Conservation (phyloP, 2,113 vertebrate genomes). For the Capricornis sumatraensis region DNA sequence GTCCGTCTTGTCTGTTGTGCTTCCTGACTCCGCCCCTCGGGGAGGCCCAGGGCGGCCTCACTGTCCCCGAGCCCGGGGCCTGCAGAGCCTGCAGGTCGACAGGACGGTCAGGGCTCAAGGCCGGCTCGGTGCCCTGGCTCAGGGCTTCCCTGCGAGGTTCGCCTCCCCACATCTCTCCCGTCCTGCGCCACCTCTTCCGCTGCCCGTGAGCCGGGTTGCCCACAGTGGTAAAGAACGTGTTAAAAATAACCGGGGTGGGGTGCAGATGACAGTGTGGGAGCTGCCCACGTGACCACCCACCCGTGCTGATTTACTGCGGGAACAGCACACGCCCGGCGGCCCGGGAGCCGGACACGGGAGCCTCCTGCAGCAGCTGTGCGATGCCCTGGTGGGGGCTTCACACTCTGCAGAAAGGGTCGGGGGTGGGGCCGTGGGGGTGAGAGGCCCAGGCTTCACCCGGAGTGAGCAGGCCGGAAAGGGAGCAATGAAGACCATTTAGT, state of each 20-base stretch:
- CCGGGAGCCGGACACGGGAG: slow-evolving; percentile 81
- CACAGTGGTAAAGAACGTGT: background rate
- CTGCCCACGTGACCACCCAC: slow-evolving; percentile 77
- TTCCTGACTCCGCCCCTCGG: background rate
- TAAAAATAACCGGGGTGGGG: background rate
- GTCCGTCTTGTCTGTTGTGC: background rate
- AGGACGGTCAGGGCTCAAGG: rapidly evolving
- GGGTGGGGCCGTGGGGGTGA: rapidly evolving
- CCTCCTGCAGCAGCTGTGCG: slow-evolving; percentile 81
- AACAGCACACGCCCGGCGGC: slow-evolving; percentile 81
- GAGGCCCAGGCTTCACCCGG: slow-evolving; percentile 43
- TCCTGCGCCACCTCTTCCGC: background rate
- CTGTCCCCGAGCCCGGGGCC: rapidly evolving
- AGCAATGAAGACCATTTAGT: rapidly evolving
- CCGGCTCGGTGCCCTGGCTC: rapidly evolving
- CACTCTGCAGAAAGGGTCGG: slow-evolving; percentile 59
- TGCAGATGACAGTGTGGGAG: background rate
- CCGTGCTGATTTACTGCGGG: slow-evolving; percentile 83
- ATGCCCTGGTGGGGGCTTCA: slow-evolving; percentile 62
- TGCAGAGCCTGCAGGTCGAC: rapidly evolving
- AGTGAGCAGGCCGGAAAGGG: background rate
- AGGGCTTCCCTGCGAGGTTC: rapidly evolving
- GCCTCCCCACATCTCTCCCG: background rate
- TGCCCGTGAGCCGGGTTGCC: slow-evolving; percentile 43
- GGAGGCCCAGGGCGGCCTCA: background rate